Conservation (phyloP, 2,113 vertebrate genomes). For the Parotia lawesii region DNA sequence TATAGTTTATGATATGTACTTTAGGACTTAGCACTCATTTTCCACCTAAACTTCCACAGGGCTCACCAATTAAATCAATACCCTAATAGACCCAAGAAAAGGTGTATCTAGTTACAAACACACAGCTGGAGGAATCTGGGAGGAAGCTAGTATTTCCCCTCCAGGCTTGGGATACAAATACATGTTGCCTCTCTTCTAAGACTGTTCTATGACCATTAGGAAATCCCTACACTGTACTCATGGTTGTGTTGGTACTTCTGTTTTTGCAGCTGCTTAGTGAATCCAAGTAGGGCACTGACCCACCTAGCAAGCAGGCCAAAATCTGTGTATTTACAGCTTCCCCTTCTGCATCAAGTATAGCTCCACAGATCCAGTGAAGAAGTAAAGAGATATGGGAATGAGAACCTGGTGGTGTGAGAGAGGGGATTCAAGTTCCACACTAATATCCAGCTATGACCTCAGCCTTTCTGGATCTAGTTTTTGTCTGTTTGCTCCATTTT, state of each 20-base stretch:
- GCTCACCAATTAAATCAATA: background rate
- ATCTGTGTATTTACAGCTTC: background rate
- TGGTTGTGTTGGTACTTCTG: background rate
- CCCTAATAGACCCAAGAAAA: background rate
- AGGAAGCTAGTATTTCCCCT: background rate
- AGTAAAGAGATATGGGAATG: background rate
- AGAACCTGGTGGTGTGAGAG: background rate
- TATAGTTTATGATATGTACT: background rate
- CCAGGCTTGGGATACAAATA: background rate
- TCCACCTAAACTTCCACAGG: background rate
- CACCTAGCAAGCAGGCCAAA: background rate
- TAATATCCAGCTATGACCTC: background rate
- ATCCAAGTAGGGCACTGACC: background rate
- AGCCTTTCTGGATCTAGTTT: background rate
- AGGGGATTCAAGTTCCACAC: background rate
- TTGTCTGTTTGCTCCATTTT: background rate
- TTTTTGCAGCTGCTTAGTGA: background rate
- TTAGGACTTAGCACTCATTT: background rate
- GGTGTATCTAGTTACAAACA: background rate
- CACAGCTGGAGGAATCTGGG: background rate
- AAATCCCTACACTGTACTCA: background rate
- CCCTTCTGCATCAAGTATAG: background rate
- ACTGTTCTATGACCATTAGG: background rate
- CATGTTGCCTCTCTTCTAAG: background rate
- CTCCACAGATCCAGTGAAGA: background rate